Conservation (phyloP, 1,140 invertebrate species). For the Stegodyphus mimosarum region DNA sequence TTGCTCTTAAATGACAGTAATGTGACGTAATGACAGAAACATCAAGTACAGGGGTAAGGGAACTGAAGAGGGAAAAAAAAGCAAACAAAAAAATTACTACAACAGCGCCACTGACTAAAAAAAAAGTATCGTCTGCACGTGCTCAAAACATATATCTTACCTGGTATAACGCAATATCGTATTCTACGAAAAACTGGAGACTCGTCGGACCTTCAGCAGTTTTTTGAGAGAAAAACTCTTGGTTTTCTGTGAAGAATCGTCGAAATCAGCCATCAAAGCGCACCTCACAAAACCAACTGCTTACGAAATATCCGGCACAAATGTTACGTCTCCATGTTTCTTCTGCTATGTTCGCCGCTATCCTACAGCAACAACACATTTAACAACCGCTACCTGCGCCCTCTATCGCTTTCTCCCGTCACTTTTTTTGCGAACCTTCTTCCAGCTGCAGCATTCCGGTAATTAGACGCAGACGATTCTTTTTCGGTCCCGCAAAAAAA, state of each 20-base stretch:
- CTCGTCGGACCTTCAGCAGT: background rate
- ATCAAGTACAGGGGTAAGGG: too few species aligned
- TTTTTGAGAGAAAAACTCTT: background rate
- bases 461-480: slow-evolving; percentile 31
- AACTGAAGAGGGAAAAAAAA: background rate
- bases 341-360: slow-evolving; percentile 10
- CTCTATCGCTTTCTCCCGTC: slow-evolving; percentile 14
- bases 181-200: background rate
- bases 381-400: slow-evolving; percentile 37
- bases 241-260: background rate
- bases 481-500: background rate
- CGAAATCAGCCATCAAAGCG: slow-evolving; percentile 4
- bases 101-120: slow-evolving; percentile 45
- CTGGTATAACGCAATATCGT: background rate
- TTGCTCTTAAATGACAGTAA: too few species aligned
- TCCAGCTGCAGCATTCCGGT: slow-evolving; percentile 26
- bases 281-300: background rate
- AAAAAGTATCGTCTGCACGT: slow-evolving; percentile 41
- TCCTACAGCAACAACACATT: slow-evolving; percentile 28
- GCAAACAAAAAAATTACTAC: slow-evolving; percentile 37
- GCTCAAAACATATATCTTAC: slow-evolving; percentile 21
- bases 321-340: slow-evolving; percentile 40
- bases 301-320: slow-evolving; percentile 1
- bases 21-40: too few species aligned
- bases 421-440: slow-evolving; percentile 2